Conservation (phyloP, 2,113 vertebrate genomes). For the Perccottus glenii region DNA sequence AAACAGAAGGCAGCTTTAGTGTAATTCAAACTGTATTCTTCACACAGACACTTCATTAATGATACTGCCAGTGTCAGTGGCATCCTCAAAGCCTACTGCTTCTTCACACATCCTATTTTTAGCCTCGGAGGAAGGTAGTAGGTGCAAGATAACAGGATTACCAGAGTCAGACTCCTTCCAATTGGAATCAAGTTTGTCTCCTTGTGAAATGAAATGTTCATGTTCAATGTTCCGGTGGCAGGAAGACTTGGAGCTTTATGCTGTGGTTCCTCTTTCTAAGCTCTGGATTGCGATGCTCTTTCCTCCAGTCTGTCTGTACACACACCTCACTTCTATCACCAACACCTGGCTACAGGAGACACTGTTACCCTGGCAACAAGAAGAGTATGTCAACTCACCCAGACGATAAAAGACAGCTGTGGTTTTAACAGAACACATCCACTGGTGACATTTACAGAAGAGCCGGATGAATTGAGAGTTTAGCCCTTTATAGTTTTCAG, state of each 20-base stretch:
- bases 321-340: slow-evolving; percentile 48
- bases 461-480: slow-evolving; percentile 43
- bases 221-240: slow-evolving; percentile 34
- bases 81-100: slow-evolving; percentile 41
- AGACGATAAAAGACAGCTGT: slow-evolving; percentile 7
- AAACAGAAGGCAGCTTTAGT: slow-evolving; percentile 51
- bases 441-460: slow-evolving; percentile 54
- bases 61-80: slow-evolving; percentile 34
- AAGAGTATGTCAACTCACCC: slow-evolving; percentile 54
- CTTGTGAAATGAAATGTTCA: slow-evolving; percentile 54
- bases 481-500: slow-evolving; percentile 34
- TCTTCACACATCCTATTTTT: slow-evolving; percentile 55
- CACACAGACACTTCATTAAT: slow-evolving; percentile 45
- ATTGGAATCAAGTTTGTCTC: slow-evolving; percentile 57
- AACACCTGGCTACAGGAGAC: slow-evolving; percentile 58
- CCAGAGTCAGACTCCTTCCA: slow-evolving; percentile 50
- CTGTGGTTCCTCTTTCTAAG: slow-evolving; percentile 47
- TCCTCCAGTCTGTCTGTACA: slow-evolving; percentile 42
- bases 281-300: slow-evolving; percentile 42
- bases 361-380: slow-evolving; percentile 74
- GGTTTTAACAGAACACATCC: too few relatives aligned
- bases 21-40: slow-evolving; percentile 55
- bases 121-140: slow-evolving; percentile 54
- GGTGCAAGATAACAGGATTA: slow-evolving; percentile 65
- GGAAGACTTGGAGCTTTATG: slow-evolving; percentile 30